These are phyloP conservation scores for Ianthella basta DNA, from an alignment of 37 sponge, comb jelly and placozoan genomes.

Conservation along the genomic window DNA sequence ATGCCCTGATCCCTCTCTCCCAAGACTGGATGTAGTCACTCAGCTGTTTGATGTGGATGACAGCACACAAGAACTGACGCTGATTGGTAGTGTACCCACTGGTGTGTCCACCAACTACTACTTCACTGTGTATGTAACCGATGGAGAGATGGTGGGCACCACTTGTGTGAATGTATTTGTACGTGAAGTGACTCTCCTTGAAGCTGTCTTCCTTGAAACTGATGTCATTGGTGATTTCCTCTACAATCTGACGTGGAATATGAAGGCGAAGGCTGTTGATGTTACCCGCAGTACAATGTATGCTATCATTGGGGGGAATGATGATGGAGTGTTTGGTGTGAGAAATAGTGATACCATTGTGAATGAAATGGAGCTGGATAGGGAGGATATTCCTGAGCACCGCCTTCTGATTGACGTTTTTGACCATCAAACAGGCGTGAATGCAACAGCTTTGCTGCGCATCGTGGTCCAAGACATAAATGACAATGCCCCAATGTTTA, in stretches of 20 bases:
- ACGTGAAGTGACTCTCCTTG: constrained; percentile 30
- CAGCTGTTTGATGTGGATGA: constrained; percentile 27
- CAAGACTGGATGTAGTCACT: not conserved
- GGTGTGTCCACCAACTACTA: constrained; percentile 27
- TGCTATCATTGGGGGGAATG: constrained; percentile 40
- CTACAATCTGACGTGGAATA: not conserved
- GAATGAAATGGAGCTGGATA: constrained; percentile 25
- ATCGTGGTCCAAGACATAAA: constrained; percentile 58
- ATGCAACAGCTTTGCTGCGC: constrained; percentile 28
- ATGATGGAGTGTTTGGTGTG: constrained; percentile 28
- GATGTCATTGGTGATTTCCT: constrained; percentile 1
- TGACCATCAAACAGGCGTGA: constrained; percentile 24
- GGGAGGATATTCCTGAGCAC: constrained; percentile 45
- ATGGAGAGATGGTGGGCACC: constrained; percentile 31
- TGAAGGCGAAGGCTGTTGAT: constrained; percentile 23
- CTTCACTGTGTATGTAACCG: constrained; percentile 50
- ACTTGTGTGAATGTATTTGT: constrained; percentile 43
- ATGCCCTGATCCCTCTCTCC: not conserved
- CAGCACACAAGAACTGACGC: constrained; percentile 3
- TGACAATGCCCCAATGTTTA: constrained; percentile 66
- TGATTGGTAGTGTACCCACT: constrained; percentile 27
- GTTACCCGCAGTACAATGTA: constrained; percentile 32
- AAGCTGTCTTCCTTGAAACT: not conserved
- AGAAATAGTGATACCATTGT: constrained; percentile 13
- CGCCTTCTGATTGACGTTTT: constrained; percentile 30